Base-by-base conservation (phyloP, 2,113 vertebrate genomes). In the Clarias gariepinus region DNA sequence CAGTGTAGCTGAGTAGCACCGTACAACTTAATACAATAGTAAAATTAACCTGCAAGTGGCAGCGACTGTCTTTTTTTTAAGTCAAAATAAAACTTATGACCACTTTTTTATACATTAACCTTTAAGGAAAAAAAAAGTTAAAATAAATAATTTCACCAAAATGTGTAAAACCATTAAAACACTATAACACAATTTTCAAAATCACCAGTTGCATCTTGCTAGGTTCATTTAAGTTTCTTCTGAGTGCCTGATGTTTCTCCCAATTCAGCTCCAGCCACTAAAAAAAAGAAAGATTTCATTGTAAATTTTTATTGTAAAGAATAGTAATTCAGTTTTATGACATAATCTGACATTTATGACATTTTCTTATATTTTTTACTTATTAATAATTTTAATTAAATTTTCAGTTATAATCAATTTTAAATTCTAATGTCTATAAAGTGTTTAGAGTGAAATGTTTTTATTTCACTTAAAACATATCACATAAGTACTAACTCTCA, bases 181-280 rank as follows among this genome's bases (percentile, higher is more conserved):
- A 66, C 5, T 0, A 3, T 41, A n/a, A n/a, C n/a, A n/a, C n/a
- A n/a, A n/a, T 41, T 41, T 41, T 2, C 2, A 36, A 36, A 36
- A 71, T 36, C 10, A 47, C 36, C 36, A 1, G 10, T 47, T 25
- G 19, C 3, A 47, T 23, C 36, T 36, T 23, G 7, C 19, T 13
- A 71, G 25, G 15, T 53, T 85, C 33, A 53, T 73, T 77, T 85
- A 30, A 8, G 36, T 76, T 73, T 85, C 41, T 74, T 84, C 53
- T 30, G 53, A 58, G 53, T 63, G 69, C 19, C 36, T 71, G 71
- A 85, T 16, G 83, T 19, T 79, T 85, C 71, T 76, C 71, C 83
- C 11, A 18, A 5, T 18, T 76, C 83, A 85, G 57, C 23, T 76
- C 57, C 83, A 52, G 83, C 23, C 33, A 85, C 83, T 85, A 30